Percentiles rank a stretch among this genome's conserved stretches.
phyloP scores from a whole-genome alignment of 2,888 invertebrate species.

The Linyphia triangularis region DNA sequence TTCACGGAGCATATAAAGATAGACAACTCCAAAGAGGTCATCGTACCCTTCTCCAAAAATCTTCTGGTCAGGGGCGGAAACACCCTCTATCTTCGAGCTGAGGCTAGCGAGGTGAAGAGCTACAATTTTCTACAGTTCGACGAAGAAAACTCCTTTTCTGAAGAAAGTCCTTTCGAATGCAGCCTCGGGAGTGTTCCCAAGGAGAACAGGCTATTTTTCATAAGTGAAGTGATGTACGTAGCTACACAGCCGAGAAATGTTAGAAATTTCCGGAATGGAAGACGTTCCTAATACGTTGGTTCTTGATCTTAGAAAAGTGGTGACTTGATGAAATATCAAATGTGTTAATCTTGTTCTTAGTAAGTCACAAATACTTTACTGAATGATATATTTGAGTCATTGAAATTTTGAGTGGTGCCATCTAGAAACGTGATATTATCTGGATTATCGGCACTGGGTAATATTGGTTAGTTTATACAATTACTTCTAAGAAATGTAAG shows the following conservation, averaged over 20 bases:
- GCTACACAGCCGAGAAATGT: neutral
- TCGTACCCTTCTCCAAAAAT: neutral
- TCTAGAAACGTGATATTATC: no score
- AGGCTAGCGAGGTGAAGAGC: conserved; percentile 10
- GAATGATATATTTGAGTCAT: no score
- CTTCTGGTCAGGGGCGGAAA: neutral
- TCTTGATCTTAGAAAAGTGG: no score
- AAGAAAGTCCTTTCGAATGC: neutral
- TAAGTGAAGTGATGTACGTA: conserved; percentile 27
- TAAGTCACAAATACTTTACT: no score
- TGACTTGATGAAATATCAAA: no score
- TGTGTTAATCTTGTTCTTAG: no score
- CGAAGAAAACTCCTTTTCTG: neutral
- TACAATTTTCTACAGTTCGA: conserved; percentile 58
- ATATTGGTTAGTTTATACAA: no score
- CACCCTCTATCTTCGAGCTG: neutral
- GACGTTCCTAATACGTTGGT: neutral
- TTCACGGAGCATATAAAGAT: neutral
- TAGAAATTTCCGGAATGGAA: neutral
- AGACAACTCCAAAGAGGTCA: conserved; percentile 4
- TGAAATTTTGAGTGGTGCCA: no score
- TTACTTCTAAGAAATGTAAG: no score
- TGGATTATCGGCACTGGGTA: no score
- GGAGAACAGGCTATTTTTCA: conserved; percentile 35
- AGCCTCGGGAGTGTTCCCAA: conserved; percentile 20